Evolutionary conservation across 2,113 vertebrate genomes (phyloP).

Genomic region (Pogonocichla stellata): DNA sequence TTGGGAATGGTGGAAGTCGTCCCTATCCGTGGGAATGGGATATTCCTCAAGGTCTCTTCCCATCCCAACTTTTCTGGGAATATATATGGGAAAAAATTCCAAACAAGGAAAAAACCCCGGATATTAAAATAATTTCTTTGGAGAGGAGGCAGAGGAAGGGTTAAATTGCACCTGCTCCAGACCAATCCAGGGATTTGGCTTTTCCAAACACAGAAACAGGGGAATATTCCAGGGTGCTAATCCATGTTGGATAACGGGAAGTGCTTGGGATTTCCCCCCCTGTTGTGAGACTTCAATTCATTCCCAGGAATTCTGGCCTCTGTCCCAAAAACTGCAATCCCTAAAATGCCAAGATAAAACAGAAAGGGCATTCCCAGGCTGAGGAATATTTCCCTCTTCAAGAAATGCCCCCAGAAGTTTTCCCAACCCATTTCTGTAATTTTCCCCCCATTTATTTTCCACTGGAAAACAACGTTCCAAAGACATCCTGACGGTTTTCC

Average conservation of each 20-base stretch:
- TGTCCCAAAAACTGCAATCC: neutral
- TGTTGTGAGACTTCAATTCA: fast-evolving
- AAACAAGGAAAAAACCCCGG: fast-evolving
- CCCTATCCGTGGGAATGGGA: neutral
- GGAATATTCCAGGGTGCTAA: neutral
- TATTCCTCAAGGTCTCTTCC: neutral
- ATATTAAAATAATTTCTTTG: neutral
- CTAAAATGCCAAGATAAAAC: fast-evolving
- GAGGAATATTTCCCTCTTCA: neutral
- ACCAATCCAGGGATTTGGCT: neutral
- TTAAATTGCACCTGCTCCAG: neutral
- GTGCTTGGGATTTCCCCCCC: fast-evolving
- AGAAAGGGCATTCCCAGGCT: neutral
- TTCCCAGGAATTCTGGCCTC: neutral
- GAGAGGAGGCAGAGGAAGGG: neutral
- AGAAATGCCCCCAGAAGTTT: fast-evolving
- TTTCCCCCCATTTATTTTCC: fast-evolving
- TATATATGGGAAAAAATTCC: fast-evolving
- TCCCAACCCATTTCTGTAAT: neutral
- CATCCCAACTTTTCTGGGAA: neutral
- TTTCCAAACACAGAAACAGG: neutral
- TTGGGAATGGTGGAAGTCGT: neutral
- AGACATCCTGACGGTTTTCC: neutral
- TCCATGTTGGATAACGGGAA: fast-evolving
- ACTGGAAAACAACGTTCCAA: neutral